Conservation (phyloP, 1,140 invertebrate genomes). For the Neodiprion virginianus region DNA sequence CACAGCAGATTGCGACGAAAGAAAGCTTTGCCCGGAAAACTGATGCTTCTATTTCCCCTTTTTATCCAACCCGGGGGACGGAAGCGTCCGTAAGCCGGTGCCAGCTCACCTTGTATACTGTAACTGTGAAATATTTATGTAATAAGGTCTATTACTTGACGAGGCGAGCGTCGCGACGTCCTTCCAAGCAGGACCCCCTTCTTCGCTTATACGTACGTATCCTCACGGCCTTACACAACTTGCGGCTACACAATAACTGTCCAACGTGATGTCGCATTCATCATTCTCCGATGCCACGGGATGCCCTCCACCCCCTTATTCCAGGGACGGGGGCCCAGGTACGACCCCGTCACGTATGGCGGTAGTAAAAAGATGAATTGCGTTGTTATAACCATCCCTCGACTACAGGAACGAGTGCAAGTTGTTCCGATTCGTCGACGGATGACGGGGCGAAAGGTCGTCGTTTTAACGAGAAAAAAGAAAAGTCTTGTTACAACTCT, state of each 20-base stretch:
- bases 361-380: conserved; percentile 5
- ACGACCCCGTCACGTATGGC: neutral
- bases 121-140: neutral
- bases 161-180: neutral
- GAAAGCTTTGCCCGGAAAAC: too few species aligned
- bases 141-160: neutral
- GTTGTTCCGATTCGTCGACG: neutral
- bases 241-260: neutral
- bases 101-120: neutral
- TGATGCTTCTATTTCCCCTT: neutral
- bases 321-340: neutral
- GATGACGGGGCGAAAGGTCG: neutral
- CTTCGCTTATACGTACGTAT: too few species aligned
- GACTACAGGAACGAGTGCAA: neutral
- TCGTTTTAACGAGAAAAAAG: neutral
- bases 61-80: conserved; percentile 4
- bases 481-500: too few species aligned
- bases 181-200: too few species aligned
- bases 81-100: neutral
- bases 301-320: neutral
- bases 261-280: conserved; percentile 2
- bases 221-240: too few species aligned
- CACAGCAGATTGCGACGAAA: neutral
- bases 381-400: neutral
- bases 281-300: neutral